Evolutionary conservation across 2,113 vertebrate genomes (phyloP).

Genomic region (Pollachius pollachius): DNA sequence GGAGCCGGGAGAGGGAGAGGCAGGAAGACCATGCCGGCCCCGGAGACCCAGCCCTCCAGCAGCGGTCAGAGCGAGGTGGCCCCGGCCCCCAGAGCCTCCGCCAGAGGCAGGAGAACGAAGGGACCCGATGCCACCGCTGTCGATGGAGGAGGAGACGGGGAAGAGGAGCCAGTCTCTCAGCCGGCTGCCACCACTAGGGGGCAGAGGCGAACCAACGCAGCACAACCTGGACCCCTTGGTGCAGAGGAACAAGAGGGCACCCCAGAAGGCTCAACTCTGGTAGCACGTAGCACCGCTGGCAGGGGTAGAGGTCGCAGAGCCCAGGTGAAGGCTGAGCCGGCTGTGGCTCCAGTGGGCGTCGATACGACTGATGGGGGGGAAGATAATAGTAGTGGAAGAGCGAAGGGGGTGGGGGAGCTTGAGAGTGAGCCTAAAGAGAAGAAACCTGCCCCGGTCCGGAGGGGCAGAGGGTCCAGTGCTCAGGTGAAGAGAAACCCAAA

Average conservation of each 20-base stretch:
- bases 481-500: conserved; percentile 18
- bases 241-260: conserved; percentile 13
- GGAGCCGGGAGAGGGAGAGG: conserved; percentile 17
- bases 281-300: background rate
- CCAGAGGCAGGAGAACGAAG: conserved; percentile 34
- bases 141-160: background rate
- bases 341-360: conserved; percentile 2
- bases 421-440: conserved; percentile 13
- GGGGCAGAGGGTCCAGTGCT: conserved; percentile 24
- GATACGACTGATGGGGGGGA: background rate
- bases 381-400: conserved; percentile 22
- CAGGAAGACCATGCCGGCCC: conserved; percentile 27
- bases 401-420: conserved; percentile 33
- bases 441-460: conserved; percentile 25
- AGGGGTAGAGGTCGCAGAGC: conserved; percentile 35
- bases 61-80: conserved; percentile 7
- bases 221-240: conserved; percentile 4
- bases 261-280: conserved; percentile 3
- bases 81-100: conserved; percentile 11
- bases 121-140: conserved; percentile 11
- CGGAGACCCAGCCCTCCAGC: background rate
- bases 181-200: conserved; percentile 48
- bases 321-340: conserved; percentile 13
- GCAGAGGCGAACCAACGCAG: conserved; percentile 18
- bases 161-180: conserved; percentile 19